Conservation (phyloP, 2,888 invertebrate species). For the Mythimna albipuncta region DNA sequence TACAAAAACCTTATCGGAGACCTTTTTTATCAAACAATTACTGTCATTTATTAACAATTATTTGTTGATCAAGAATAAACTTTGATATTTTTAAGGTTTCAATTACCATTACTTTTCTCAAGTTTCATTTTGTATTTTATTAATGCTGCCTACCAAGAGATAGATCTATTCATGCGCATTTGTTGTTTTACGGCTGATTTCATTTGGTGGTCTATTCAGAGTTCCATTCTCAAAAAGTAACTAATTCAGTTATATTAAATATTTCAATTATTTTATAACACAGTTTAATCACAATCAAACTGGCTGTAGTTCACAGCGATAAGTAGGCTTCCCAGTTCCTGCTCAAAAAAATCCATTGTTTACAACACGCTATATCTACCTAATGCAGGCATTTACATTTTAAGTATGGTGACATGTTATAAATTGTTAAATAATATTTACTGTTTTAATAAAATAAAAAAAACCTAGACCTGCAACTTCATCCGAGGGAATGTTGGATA, state of each 20-base stretch:
- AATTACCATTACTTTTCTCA: neutral
- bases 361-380: neutral
- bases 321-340: neutral
- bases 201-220: no score
- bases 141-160: neutral
- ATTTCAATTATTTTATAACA: no score
- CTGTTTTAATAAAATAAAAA: neutral
- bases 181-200: neutral
- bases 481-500: no score
- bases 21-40: conserved; percentile 1
- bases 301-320: no score
- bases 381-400: neutral
- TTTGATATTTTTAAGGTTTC: neutral
- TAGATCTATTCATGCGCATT: neutral
- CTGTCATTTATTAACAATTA: neutral
- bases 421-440: neutral
- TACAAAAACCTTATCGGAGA: neutral
- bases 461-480: no score
- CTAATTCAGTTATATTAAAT: no score
- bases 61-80: neutral
- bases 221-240: no score
- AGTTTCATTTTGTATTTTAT: neutral
- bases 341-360: neutral
- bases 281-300: no score
- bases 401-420: neutral